Conservation (phyloP, 2,888 invertebrate genomes). For the Ceriagrion tenellum region DNA sequence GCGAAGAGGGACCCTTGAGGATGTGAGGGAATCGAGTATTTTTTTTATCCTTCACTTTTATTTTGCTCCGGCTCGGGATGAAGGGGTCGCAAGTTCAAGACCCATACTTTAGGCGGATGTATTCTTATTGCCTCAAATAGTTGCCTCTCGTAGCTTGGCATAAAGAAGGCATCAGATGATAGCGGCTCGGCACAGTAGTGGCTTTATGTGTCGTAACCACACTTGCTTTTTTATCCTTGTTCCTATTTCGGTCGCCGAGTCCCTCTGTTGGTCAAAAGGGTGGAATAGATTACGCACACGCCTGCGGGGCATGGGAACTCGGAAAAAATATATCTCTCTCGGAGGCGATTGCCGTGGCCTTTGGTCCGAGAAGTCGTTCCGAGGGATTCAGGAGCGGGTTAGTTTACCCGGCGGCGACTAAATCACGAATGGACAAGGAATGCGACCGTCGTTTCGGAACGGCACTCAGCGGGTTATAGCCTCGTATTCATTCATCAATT, state of each 20-base stretch:
- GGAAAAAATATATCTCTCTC: neutral
- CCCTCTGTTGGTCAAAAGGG: neutral
- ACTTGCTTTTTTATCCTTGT: neutral
- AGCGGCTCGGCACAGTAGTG: neutral
- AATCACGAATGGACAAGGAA: neutral
- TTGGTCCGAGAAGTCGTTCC: neutral
- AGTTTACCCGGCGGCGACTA: neutral
- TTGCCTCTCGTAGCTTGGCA: neutral
- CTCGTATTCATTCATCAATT: neutral
- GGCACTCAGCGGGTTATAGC: neutral
- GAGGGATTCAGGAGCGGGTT: neutral
- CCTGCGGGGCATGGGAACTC: neutral
- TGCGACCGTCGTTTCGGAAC: neutral
- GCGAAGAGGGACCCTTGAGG: too few relatives aligned
- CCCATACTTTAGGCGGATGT: neutral
- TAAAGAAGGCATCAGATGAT: slow-evolving; percentile 25
- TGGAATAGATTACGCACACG: neutral
- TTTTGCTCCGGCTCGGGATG: too few relatives aligned
- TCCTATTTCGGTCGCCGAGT: neutral
- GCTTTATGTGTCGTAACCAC: neutral
- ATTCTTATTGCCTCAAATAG: slow-evolving; percentile 31
- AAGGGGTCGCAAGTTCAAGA: neutral
- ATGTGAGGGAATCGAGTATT: too few relatives aligned
- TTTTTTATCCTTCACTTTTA: too few relatives aligned
- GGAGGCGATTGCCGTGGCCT: neutral